phyloP scores from a whole-genome alignment of 2,797 vertebrate species.

The Pyrocephalus nanus region DNA sequence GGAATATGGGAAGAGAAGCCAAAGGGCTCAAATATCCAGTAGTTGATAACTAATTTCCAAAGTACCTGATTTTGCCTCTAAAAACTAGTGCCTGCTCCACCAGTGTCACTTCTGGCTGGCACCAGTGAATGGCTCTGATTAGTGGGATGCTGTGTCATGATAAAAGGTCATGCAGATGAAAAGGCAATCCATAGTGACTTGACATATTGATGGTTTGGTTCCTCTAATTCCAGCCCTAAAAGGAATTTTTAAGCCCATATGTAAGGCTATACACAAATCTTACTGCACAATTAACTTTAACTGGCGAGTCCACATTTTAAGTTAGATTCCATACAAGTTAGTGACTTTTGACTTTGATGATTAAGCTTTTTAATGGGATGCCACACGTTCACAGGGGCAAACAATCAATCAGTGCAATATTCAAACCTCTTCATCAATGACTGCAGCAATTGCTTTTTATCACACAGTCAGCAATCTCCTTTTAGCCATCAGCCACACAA shows the following conservation, averaged over 20 bases:
- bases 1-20: background rate
- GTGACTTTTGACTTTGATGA: background rate
- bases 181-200: background rate
- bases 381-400: background rate
- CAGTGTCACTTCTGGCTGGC: background rate
- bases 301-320: background rate
- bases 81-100: background rate
- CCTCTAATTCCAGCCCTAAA: background rate
- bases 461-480: slow-evolving; percentile 1
- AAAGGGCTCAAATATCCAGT: background rate
- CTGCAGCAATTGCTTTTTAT: slow-evolving; percentile 14
- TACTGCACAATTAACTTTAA: background rate
- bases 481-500: background rate
- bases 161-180: slow-evolving; percentile 1
- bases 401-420: slow-evolving; percentile 34
- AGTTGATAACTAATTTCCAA: background rate
- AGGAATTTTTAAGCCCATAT: background rate
- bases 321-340: background rate
- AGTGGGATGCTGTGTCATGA: background rate
- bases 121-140: background rate
- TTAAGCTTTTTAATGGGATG: slow-evolving; percentile 18
- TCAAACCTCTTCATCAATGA: slow-evolving; percentile 4
- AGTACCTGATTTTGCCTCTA: background rate
- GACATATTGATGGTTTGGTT: background rate
- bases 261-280: background rate